These are phyloP conservation scores for Saccopteryx leptura DNA, from an alignment of 2,113 vertebrate species.

Conservation along the genomic window DNA sequence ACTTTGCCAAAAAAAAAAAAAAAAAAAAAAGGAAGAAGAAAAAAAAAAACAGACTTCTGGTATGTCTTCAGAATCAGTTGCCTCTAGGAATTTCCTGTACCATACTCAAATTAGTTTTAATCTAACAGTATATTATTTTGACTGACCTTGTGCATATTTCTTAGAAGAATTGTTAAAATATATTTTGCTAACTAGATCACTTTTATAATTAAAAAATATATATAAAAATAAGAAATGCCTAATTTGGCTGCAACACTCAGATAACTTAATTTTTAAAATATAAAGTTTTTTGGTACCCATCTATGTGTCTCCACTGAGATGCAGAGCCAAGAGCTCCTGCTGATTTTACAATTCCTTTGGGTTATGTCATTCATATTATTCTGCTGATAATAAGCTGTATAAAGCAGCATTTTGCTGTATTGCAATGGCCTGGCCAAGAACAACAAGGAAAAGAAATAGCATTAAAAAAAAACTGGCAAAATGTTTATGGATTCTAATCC, in stretches of 20 bases:
- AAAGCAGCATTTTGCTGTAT: conserved; percentile 83
- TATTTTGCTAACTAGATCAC: conserved; percentile 73
- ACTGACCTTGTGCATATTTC: conserved; percentile 69
- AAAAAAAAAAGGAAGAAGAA: conserved; percentile 58
- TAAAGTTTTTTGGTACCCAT: conserved; percentile 17
- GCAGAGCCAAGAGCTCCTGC: conserved; percentile 50
- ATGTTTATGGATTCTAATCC: conserved; percentile 93
- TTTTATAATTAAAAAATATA: conserved; percentile 47
- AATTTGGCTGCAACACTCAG: conserved; percentile 50
- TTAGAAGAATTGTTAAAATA: conserved; percentile 75
- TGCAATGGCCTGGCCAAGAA: conserved; percentile 88
- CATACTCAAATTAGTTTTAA: conserved; percentile 82
- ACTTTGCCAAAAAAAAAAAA: conserved; percentile 81
- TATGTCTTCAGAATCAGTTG: conserved; percentile 83
- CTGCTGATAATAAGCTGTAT: conserved; percentile 83
- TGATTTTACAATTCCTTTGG: conserved; percentile 70
- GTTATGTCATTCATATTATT: conserved; percentile 80
- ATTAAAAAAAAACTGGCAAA: conserved; percentile 87
- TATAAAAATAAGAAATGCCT: conserved; percentile 67
- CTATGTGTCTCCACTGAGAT: conserved; percentile 55
- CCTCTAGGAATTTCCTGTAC: conserved; percentile 85
- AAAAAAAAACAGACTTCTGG: conserved; percentile 71
- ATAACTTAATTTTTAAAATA: conserved; percentile 55
- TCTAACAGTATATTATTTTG: conserved; percentile 80
- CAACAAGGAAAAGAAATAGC: conserved; percentile 88